phyloP scores from a whole-genome alignment of 1,140 invertebrate species.

The Macrostomum lignano region DNA sequence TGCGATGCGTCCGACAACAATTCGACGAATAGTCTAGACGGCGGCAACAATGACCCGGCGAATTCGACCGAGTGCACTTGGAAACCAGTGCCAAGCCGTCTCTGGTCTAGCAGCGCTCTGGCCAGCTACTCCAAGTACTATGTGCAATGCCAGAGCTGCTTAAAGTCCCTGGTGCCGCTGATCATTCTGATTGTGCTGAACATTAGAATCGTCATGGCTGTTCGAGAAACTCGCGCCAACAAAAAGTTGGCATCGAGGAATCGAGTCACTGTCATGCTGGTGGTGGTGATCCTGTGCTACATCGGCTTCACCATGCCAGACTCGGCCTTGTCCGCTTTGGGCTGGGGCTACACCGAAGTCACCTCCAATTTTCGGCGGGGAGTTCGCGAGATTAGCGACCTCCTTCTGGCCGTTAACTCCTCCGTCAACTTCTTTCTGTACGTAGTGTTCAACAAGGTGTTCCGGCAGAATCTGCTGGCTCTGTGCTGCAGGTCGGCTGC shows the following conservation, averaged over 20 bases:
- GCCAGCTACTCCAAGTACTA: slow-evolving; percentile 6
- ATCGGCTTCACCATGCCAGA: slow-evolving; percentile 43
- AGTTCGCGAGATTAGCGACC: slow-evolving; percentile 43
- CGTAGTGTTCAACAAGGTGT: slow-evolving; percentile 44
- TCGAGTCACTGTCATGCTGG: slow-evolving; percentile 42
- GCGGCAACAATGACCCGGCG: slow-evolving; percentile 3
- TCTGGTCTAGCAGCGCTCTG: too few relatives aligned
- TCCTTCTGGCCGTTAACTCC: slow-evolving; percentile 41
- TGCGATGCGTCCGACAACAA: neutral
- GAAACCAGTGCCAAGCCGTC: slow-evolving; percentile 5
- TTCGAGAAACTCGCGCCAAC: slow-evolving; percentile 24
- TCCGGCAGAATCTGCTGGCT: too few relatives aligned
- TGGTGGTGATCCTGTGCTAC: slow-evolving; percentile 43
- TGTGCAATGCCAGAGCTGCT: slow-evolving; percentile 7
- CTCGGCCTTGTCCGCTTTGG: slow-evolving; percentile 32
- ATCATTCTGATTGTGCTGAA: slow-evolving; percentile 12
- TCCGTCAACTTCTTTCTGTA: slow-evolving; percentile 45
- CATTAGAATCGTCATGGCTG: slow-evolving; percentile 32
- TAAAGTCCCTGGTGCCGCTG: slow-evolving; percentile 10
- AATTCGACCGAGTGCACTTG: slow-evolving; percentile 8
- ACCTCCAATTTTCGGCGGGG: slow-evolving; percentile 26
- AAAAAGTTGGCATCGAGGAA: slow-evolving; percentile 9
- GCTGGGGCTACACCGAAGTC: slow-evolving; percentile 21
- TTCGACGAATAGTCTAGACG: slow-evolving; percentile 1
- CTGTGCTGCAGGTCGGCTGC: too few relatives aligned